Conservation (phyloP, 2,113 vertebrate species). For the Nymphicus hollandicus region DNA sequence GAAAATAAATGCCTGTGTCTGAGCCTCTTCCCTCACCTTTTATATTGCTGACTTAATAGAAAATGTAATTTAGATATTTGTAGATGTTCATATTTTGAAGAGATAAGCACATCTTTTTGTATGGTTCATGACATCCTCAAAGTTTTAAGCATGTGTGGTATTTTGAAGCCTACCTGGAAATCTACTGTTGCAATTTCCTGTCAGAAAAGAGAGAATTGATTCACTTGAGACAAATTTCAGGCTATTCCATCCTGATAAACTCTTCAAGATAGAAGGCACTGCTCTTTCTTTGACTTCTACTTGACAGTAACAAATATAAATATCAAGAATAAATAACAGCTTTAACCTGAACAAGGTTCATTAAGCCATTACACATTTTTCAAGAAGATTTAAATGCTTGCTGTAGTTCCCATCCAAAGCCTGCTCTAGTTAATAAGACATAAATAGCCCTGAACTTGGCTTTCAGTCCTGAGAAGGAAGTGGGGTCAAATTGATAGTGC, state of each 20-base stretch:
- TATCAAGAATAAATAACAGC: slow-evolving; percentile 51
- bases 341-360: slow-evolving; percentile 32
- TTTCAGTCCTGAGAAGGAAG: slow-evolving; percentile 50
- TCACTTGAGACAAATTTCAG: slow-evolving; percentile 41
- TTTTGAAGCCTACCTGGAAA: slow-evolving; percentile 34
- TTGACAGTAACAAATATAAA: slow-evolving; percentile 45
- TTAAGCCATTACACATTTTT: slow-evolving; percentile 37
- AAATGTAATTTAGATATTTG: slow-evolving; percentile 34
- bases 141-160: slow-evolving; percentile 14
- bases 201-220: slow-evolving; percentile 11
- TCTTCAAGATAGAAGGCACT: slow-evolving; percentile 8
- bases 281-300: slow-evolving; percentile 29
- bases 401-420: slow-evolving; percentile 4
- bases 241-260: slow-evolving; percentile 23
- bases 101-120: slow-evolving; percentile 1
- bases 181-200: slow-evolving; percentile 28
- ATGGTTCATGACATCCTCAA: not conserved
- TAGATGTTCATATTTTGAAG: slow-evolving; percentile 25
- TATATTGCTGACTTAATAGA: slow-evolving; percentile 21
- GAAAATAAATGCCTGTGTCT: slow-evolving; percentile 8
- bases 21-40: slow-evolving; percentile 7
- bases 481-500: slow-evolving; percentile 20
- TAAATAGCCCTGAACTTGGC: slow-evolving; percentile 46
- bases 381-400: slow-evolving; percentile 20
- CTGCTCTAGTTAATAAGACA: slow-evolving; percentile 35